Percentiles rank a stretch among this genome's conserved stretches.
phyloP scores from a whole-genome alignment of 2,113 vertebrate genomes.

The Campylomormyrus tamandua region DNA sequence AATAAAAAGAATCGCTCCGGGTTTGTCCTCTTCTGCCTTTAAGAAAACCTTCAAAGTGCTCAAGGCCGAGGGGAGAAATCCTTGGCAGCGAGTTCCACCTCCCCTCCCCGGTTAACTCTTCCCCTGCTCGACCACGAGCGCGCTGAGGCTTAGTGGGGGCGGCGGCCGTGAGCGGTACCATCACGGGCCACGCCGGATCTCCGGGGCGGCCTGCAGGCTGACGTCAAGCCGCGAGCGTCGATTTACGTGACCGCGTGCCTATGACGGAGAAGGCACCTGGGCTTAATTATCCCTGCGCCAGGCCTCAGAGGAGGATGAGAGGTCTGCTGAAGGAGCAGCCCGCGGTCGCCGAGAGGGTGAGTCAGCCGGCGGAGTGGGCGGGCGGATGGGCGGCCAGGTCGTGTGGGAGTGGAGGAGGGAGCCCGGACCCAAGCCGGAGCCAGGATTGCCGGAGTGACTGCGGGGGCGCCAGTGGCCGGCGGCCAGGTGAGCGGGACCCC shows the following conservation, averaged over 20 bases:
- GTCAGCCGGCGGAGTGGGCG: neutral
- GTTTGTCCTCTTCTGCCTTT: slow-evolving; percentile 30
- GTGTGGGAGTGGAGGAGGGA: neutral
- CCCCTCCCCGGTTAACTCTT: neutral
- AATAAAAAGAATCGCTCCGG: slow-evolving; percentile 15
- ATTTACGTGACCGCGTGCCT: neutral
- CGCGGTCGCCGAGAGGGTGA: neutral
- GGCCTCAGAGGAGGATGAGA: neutral
- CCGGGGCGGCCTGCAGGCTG: neutral
- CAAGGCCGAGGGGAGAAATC: neutral
- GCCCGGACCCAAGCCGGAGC: neutral
- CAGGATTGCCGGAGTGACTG: neutral
- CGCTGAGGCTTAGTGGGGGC: neutral
- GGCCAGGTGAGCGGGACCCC: neutral
- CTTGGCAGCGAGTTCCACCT: neutral
- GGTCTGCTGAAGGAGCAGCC: neutral
- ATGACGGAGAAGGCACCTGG: neutral
- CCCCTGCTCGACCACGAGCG: neutral
- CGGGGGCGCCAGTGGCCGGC: neutral
- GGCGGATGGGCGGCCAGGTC: neutral
- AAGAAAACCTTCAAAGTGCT: slow-evolving; percentile 19
- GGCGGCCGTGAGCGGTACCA: neutral
- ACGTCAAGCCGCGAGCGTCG: neutral
- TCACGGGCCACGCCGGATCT: too few species aligned
- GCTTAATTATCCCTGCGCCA: neutral